These are phyloP conservation scores for Oryzias woworae DNA, from an alignment of 2,113 vertebrate genomes.

Conservation along the genomic window DNA sequence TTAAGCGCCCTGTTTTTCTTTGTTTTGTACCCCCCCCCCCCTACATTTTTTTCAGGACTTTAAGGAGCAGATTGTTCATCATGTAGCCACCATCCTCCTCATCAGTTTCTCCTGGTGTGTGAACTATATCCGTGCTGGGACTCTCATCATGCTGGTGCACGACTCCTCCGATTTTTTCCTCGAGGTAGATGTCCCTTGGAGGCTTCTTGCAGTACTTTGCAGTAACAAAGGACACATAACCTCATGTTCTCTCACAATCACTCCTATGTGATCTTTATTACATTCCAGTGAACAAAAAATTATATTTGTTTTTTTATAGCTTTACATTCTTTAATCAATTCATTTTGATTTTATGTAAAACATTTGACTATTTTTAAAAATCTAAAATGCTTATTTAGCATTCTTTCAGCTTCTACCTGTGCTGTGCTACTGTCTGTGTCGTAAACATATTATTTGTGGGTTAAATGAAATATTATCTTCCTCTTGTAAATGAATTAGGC, in stretches of 20 bases:
- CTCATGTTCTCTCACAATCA: background rate
- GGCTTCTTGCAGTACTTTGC: background rate
- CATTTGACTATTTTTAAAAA: too few relatives aligned
- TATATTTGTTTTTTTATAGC: background rate
- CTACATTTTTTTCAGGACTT: slow-evolving; percentile 82
- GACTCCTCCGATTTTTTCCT: slow-evolving; percentile 91
- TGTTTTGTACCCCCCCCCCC: too few relatives aligned
- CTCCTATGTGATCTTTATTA: background rate
- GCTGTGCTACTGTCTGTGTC: too few relatives aligned
- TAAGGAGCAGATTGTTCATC: slow-evolving; percentile 94
- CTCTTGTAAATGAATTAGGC: too few relatives aligned
- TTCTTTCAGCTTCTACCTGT: too few relatives aligned
- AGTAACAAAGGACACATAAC: background rate
- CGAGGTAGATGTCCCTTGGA: slow-evolving; percentile 78
- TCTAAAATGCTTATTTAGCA: too few relatives aligned
- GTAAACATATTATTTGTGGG: too few relatives aligned
- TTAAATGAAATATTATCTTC: too few relatives aligned
- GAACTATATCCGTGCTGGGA: slow-evolving; percentile 92
- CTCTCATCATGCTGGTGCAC: slow-evolving; percentile 92
- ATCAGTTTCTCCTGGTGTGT: slow-evolving; percentile 97
- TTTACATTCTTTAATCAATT: background rate
- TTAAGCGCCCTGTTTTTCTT: background rate
- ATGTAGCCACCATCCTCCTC: slow-evolving; percentile 92
- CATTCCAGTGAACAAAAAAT: background rate
- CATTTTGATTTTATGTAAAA: too few relatives aligned